Conservation (phyloP, 2,113 vertebrate genomes). For the Chamaea fasciata region DNA sequence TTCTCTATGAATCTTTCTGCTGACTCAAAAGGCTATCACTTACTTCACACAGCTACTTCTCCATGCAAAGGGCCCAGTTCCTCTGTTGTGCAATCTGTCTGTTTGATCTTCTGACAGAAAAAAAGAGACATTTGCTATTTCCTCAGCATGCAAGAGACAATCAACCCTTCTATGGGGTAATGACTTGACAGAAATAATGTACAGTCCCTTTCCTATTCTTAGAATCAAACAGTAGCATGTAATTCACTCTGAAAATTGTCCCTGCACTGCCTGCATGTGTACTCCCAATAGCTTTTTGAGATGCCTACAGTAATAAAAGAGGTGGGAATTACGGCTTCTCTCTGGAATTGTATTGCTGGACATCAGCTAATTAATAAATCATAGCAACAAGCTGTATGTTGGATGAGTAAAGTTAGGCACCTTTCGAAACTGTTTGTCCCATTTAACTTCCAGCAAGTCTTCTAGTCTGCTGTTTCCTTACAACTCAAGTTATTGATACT, state of each 20-base stretch:
- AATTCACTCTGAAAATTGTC: not conserved
- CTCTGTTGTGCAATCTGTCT: slow-evolving; percentile 36
- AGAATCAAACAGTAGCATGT: not conserved
- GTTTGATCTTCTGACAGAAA: not conserved
- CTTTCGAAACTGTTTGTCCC: not conserved
- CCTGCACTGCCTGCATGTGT: not conserved
- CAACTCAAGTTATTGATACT: not conserved
- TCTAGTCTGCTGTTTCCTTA: not conserved
- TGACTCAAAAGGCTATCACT: not conserved
- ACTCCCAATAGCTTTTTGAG: not conserved
- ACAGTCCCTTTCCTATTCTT: not conserved
- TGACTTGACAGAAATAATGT: not conserved
- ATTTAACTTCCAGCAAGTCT: not conserved
- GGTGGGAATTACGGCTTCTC: not conserved
- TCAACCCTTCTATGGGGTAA: not conserved
- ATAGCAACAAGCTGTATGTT: not conserved
- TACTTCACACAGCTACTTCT: not conserved
- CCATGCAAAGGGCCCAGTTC: not conserved
- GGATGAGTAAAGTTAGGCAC: not conserved
- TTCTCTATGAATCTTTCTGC: not conserved
- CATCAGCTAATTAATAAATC: not conserved
- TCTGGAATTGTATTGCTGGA: not conserved
- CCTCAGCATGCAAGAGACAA: not conserved
- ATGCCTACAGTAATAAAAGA: not conserved
- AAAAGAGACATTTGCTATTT: not conserved